A percentile compares a stretch with the other conserved stretches of the same genome.
Evolutionary conservation across 1,140 invertebrate species (phyloP).

Genomic region (Diuraphis noxia): DNA sequence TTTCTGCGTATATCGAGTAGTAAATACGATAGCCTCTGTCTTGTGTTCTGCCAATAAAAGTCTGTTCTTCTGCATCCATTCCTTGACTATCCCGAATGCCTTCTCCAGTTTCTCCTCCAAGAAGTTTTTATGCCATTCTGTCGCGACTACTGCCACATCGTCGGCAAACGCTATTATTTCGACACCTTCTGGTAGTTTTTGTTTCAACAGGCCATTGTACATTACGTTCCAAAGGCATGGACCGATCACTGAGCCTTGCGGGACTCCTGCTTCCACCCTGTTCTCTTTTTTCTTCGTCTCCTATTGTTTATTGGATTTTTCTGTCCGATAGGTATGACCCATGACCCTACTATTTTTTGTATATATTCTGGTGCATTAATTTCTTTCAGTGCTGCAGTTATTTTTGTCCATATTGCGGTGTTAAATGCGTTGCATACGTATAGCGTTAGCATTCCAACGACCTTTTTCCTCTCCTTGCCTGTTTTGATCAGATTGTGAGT

Average conservation of each 20-base stretch:
- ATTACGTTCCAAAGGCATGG: constrained; percentile 31
- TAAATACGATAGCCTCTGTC: not conserved
- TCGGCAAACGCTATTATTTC: constrained; percentile 33
- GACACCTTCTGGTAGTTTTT: not conserved
- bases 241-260: not conserved
- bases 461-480: not conserved
- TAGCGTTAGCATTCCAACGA: not conserved
- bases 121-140: not conserved
- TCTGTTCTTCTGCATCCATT: not conserved
- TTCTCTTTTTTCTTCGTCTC: not conserved
- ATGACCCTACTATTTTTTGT: not conserved
- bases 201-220: not conserved
- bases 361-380: not conserved
- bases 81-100: not conserved
- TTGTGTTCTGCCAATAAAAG: not conserved
- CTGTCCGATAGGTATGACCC: not conserved
- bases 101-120: not conserved
- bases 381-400: not conserved
- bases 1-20: not conserved
- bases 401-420: not conserved
- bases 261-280: not conserved
- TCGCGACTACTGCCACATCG: not conserved
- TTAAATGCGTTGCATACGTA: not conserved
- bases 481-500: not conserved
- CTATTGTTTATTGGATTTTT: not conserved